phyloP scores from a whole-genome alignment of 2,888 invertebrate genomes.

The Microctonus hyperodae region DNA sequence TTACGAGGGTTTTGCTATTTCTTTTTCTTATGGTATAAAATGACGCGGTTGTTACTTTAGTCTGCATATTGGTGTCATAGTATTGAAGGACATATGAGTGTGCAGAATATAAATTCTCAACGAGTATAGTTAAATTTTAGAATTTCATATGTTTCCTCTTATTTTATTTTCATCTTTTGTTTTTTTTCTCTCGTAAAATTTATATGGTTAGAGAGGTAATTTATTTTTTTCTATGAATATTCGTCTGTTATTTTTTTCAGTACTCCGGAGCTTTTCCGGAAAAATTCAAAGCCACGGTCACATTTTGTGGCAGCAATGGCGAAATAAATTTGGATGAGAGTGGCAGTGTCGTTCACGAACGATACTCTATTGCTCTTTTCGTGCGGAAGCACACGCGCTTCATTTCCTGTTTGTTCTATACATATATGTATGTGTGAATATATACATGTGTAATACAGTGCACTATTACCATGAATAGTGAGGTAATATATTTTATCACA shows the following conservation, averaged over 20 bases:
- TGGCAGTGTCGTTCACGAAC: background rate
- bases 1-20: constrained; percentile 9
- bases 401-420: constrained; percentile 11
- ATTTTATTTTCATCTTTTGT: background rate
- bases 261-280: background rate
- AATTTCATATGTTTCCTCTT: background rate
- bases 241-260: background rate
- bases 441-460: background rate
- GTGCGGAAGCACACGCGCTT: constrained; percentile 15
- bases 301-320: background rate
- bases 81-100: constrained; percentile 12
- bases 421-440: background rate
- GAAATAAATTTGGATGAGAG: constrained; percentile 1
- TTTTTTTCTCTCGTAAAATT: background rate
- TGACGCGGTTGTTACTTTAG: constrained; percentile 34
- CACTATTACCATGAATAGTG: background rate
- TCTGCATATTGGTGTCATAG: constrained; percentile 28
- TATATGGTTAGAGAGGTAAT: too few species aligned
- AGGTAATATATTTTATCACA: constrained; percentile 15
- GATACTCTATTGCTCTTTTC: background rate
- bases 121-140: constrained; percentile 33
- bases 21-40: constrained; percentile 28
- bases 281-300: background rate
- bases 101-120: constrained; percentile 27
- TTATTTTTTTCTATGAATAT: background rate